phyloP scores from a whole-genome alignment of 2,113 vertebrate species.

The Tetrax tetrax region DNA sequence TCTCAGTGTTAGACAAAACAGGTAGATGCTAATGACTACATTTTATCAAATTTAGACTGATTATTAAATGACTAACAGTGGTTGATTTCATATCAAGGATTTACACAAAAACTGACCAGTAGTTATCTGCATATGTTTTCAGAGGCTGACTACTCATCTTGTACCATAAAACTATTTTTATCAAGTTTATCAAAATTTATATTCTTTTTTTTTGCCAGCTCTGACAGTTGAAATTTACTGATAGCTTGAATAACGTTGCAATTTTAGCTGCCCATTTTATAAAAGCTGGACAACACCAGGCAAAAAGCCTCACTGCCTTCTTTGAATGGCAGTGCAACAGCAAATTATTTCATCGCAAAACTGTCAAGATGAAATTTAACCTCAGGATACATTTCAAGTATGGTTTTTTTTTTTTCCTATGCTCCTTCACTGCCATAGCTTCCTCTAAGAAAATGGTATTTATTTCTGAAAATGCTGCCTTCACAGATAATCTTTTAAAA shows the following conservation, averaged over 20 bases:
- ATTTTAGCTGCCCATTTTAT: not conserved
- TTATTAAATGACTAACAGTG: not conserved
- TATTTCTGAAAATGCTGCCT: not conserved
- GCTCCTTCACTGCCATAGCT: too few species aligned
- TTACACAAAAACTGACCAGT: not conserved
- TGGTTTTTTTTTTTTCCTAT: not conserved
- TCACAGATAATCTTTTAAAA: not conserved
- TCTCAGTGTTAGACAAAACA: not conserved
- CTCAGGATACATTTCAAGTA: not conserved
- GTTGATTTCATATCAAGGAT: not conserved
- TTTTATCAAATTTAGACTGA: not conserved
- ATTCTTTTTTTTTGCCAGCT: not conserved
- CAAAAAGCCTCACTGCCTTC: not conserved
- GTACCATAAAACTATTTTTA: not conserved
- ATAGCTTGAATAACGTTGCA: not conserved
- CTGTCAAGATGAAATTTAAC: not conserved
- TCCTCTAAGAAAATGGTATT: not conserved
- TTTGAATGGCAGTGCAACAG: not conserved
- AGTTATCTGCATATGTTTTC: not conserved
- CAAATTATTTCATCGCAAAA: not conserved
- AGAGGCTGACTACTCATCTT: not conserved
- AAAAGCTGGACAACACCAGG: not conserved
- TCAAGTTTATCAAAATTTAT: not conserved
- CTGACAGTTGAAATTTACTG: not conserved
- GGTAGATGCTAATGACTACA: not conserved